These are phyloP conservation scores for Ailurus styani DNA, from an alignment of 2,113 vertebrate genomes.

Conservation along the genomic window DNA sequence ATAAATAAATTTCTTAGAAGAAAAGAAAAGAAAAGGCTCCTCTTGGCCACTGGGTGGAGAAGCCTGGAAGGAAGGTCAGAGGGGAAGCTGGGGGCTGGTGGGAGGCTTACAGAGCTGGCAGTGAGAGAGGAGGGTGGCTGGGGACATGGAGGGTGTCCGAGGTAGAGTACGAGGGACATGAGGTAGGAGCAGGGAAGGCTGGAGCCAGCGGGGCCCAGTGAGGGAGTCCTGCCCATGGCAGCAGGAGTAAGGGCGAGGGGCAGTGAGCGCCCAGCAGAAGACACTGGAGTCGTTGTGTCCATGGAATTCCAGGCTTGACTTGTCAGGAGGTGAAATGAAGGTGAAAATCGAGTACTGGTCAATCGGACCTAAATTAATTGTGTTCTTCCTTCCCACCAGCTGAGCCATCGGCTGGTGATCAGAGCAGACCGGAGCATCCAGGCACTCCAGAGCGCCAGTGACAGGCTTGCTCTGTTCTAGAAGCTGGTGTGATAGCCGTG, in stretches of 20 bases:
- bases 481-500: neutral
- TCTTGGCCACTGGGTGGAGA: neutral
- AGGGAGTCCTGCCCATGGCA: fast-evolving
- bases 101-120: fast-evolving
- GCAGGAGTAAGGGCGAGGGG: fast-evolving
- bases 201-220: neutral
- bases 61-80: neutral
- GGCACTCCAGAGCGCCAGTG: fast-evolving
- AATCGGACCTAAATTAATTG: fast-evolving
- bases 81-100: neutral
- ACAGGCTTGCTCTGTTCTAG: neutral
- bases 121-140: neutral
- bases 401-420: neutral
- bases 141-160: neutral
- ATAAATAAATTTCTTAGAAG: no score
- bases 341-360: neutral
- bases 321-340: neutral
- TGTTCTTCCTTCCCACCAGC: neutral
- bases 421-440: neutral
- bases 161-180: neutral
- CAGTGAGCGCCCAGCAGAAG: neutral
- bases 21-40: neutral
- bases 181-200: neutral
- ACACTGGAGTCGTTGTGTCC: fast-evolving
- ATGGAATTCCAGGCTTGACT: neutral